Evolutionary conservation across 2,888 invertebrate genomes (phyloP).

Genomic region (Dasysyrphus tricinctus): DNA sequence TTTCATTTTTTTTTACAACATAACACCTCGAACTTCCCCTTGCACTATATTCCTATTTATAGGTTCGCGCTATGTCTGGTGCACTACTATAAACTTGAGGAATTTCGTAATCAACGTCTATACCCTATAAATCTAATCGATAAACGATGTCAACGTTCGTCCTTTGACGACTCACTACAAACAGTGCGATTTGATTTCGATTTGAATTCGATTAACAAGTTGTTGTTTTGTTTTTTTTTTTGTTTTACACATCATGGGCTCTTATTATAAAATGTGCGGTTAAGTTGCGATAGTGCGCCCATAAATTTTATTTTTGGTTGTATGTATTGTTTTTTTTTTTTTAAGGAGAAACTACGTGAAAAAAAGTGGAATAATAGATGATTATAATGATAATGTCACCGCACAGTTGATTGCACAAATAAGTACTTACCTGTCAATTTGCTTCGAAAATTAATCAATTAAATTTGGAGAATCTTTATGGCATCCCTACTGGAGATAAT

Average conservation of each 20-base stretch:
- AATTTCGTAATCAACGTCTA: slow-evolving; percentile 28
- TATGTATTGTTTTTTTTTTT: slow-evolving; percentile 13
- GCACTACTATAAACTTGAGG: slow-evolving; percentile 7
- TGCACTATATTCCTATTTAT: slow-evolving; percentile 12
- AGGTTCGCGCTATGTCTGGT: slow-evolving; percentile 16
- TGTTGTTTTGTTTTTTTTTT: slow-evolving; percentile 35
- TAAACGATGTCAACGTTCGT: slow-evolving; percentile 64
- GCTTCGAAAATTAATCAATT: slow-evolving; percentile 23
- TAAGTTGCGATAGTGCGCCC: slow-evolving; percentile 50
- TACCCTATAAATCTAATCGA: slow-evolving; percentile 55
- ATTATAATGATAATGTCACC: slow-evolving; percentile 32
- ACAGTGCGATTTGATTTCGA: slow-evolving; percentile 42
- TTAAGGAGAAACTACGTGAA: not conserved
- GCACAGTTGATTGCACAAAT: slow-evolving; percentile 34
- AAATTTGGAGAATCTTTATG: slow-evolving; percentile 77
- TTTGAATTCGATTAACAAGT: slow-evolving; percentile 67
- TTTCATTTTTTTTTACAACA: slow-evolving; percentile 27
- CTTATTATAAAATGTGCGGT: slow-evolving; percentile 47
- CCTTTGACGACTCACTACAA: slow-evolving; percentile 48
- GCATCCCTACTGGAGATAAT: slow-evolving; percentile 81
- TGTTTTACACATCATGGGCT: slow-evolving; percentile 41
- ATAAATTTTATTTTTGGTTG: slow-evolving; percentile 49
- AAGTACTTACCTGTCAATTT: not conserved
- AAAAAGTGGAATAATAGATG: slow-evolving; percentile 48
- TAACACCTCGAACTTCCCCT: slow-evolving; percentile 61